A percentile compares a stretch with the other conserved stretches of the same genome.
Conservation (phyloP, 1,140 invertebrate species). For the Pachyrhynchus sulphureomaculatus region DNA sequence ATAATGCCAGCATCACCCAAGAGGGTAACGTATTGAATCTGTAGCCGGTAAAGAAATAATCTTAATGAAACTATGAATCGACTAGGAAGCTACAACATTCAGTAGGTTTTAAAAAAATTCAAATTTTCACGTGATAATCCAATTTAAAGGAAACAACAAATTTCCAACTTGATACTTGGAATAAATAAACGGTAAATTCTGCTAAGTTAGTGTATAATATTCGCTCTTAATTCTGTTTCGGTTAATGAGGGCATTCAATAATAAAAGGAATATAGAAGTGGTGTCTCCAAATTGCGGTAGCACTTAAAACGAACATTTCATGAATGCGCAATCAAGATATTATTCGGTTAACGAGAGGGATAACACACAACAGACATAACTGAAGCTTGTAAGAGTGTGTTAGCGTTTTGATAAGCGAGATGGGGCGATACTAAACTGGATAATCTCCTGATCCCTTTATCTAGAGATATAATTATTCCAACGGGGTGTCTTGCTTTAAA, state of each 20-base stretch:
- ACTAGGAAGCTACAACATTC: too few species aligned
- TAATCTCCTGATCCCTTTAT: slow-evolving; percentile 53
- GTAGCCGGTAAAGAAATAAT: too few species aligned
- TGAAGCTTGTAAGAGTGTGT: slow-evolving; percentile 46
- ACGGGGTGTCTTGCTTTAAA: slow-evolving; percentile 53
- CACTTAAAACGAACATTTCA: slow-evolving; percentile 29
- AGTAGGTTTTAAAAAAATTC: too few species aligned
- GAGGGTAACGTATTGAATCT: too few species aligned
- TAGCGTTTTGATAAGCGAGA: slow-evolving; percentile 49
- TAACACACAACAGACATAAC: slow-evolving; percentile 38
- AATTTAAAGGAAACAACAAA: too few species aligned
- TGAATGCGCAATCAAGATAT: slow-evolving; percentile 40
- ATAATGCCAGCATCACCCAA: too few species aligned
- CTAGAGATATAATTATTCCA: slow-evolving; percentile 53
- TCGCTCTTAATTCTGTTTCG: background rate
- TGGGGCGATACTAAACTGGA: slow-evolving; percentile 50
- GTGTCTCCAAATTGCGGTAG: slow-evolving; percentile 6
- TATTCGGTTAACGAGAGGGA: slow-evolving; percentile 36
- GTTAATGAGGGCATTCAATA: background rate
- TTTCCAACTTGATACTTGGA: too few species aligned
- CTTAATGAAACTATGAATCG: too few species aligned
- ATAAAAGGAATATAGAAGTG: slow-evolving; percentile 1
- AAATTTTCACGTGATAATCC: too few species aligned
- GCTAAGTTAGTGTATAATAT: too few species aligned
- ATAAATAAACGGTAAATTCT: too few species aligned